Percentiles rank a stretch among this genome's conserved stretches.
These are phyloP conservation scores for Eolophus roseicapilla DNA, from an alignment of 2,113 vertebrate species.

Conservation along the genomic window DNA sequence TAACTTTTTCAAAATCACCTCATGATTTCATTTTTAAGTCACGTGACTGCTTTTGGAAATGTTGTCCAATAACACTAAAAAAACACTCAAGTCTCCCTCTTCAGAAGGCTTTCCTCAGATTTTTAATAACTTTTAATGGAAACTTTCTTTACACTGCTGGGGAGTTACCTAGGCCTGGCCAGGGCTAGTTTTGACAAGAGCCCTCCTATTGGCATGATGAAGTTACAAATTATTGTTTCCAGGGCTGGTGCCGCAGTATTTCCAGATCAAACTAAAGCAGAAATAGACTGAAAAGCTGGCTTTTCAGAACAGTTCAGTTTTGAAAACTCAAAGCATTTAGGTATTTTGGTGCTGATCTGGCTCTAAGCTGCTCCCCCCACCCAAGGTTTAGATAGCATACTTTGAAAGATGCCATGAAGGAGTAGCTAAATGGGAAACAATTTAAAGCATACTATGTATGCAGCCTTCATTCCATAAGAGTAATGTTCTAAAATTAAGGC, in stretches of 20 bases:
- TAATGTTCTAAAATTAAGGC: not conserved
- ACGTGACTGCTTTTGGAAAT: not conserved
- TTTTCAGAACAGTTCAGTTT: not conserved
- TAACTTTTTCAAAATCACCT: not conserved
- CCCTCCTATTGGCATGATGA: not conserved
- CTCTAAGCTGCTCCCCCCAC: accelerated
- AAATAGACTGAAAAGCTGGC: not conserved
- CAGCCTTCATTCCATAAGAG: not conserved
- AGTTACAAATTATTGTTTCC: not conserved
- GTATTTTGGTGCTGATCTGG: not conserved
- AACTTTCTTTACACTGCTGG: not conserved
- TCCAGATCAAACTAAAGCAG: not conserved
- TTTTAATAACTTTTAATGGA: not conserved
- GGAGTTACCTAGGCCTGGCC: not conserved
- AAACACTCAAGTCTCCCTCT: not conserved
- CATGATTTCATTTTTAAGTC: not conserved
- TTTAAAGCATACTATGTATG: not conserved
- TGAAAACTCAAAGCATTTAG: not conserved
- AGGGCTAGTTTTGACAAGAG: not conserved
- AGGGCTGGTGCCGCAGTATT: not conserved
- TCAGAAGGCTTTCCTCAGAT: not conserved
- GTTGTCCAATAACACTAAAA: not conserved
- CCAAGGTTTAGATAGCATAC: not conserved
- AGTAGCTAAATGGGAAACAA: not conserved
- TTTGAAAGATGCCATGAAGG: not conserved